phyloP scores from a whole-genome alignment of 2,888 invertebrate species.

The Philaethria dido region DNA sequence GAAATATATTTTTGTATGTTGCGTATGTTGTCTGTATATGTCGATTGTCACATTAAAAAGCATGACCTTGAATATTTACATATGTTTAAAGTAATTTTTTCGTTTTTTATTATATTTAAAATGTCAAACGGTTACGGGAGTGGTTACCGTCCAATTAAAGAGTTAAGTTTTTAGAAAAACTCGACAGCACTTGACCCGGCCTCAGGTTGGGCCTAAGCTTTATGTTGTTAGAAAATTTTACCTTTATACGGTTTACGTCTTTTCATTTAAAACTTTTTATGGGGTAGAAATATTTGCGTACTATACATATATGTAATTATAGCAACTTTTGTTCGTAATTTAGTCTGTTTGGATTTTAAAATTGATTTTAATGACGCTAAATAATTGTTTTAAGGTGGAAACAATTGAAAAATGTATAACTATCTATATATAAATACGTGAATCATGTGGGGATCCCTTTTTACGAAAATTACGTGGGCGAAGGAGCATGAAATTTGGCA shows the following conservation, averaged over 20 bases:
- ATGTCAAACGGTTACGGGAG: slow-evolving; percentile 13
- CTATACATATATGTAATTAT: neutral
- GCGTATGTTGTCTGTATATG: too few relatives aligned
- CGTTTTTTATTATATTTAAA: slow-evolving; percentile 1
- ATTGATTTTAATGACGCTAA: too few relatives aligned
- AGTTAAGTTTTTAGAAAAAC: slow-evolving; percentile 31
- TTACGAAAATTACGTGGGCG: too few relatives aligned
- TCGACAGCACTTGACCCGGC: slow-evolving; percentile 30
- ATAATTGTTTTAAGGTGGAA: too few relatives aligned
- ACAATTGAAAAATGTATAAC: too few relatives aligned
- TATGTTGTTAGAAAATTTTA: slow-evolving; percentile 10
- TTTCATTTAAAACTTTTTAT: slow-evolving; percentile 10
- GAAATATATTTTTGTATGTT: too few relatives aligned
- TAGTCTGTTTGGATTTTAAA: too few relatives aligned
- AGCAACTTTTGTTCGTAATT: too few relatives aligned
- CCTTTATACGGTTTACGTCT: neutral
- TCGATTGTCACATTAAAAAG: slow-evolving; percentile 1
- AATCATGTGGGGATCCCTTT: too few relatives aligned
- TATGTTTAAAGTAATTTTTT: neutral
- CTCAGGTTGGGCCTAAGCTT: slow-evolving; percentile 20
- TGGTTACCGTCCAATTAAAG: slow-evolving; percentile 29
- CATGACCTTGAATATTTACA: neutral
- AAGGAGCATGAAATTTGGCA: too few relatives aligned
- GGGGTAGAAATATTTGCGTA: neutral
- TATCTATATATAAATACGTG: too few relatives aligned